These are phyloP conservation scores for Hippopotamyrus pictus DNA, from an alignment of 2,797 vertebrate species.

Conservation along the genomic window DNA sequence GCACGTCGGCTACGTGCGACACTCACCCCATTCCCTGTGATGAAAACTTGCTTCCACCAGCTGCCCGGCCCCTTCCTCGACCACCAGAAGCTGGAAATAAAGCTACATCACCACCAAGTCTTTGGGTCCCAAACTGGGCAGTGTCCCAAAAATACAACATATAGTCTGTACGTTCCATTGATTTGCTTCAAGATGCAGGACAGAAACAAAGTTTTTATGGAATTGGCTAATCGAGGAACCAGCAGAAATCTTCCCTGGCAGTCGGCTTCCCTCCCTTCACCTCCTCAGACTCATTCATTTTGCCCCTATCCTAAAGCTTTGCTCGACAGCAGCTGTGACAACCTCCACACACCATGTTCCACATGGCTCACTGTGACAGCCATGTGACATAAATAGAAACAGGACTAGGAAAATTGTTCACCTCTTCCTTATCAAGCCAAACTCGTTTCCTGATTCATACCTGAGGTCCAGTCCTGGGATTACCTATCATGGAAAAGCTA, in stretches of 20 bases:
- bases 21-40: slow-evolving; percentile 92
- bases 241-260: background rate
- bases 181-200: background rate
- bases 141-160: background rate
- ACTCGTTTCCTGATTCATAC: background rate
- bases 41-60: slow-evolving; percentile 78
- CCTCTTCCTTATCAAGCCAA: background rate
- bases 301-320: no score
- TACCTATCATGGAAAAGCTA: background rate
- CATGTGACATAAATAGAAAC: slow-evolving; percentile 48
- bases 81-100: slow-evolving; percentile 63
- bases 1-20: background rate
- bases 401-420: slow-evolving; percentile 26
- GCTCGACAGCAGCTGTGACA: slow-evolving; percentile 37
- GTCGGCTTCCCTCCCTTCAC: background rate
- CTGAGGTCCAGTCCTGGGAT: background rate
- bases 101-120: background rate
- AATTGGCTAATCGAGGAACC: background rate
- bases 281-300: background rate
- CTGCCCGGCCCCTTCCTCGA: slow-evolving; percentile 81
- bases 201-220: no score
- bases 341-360: slow-evolving; percentile 33
- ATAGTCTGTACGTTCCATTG: background rate
- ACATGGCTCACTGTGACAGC: slow-evolving; percentile 24
- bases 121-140: background rate